Evolutionary conservation across 2,797 vertebrate species (phyloP).

Genomic region (Halcyon leucocephala): DNA sequence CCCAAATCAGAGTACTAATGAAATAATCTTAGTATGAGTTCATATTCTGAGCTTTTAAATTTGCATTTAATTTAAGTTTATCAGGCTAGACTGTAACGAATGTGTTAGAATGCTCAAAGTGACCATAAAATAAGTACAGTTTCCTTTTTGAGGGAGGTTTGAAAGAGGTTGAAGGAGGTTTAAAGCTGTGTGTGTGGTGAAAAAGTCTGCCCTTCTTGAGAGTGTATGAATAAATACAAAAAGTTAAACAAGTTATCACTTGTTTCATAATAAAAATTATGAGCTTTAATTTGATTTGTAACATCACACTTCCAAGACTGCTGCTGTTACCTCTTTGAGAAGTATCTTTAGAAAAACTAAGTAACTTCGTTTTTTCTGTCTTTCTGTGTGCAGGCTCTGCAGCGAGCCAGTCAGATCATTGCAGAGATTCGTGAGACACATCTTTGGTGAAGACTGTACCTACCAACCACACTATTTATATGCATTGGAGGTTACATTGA

Average conservation of each 20-base stretch:
- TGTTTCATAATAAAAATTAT: background rate
- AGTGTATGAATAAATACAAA: background rate
- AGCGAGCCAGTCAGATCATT: slow-evolving; percentile 97
- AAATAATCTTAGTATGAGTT: background rate
- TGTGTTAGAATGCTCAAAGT: background rate
- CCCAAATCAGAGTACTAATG: background rate
- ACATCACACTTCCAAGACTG: background rate
- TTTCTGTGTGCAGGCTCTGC: slow-evolving; percentile 85
- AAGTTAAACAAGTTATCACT: background rate
- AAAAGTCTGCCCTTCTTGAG: background rate
- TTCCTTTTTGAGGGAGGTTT: background rate
- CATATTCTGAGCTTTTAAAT: background rate
- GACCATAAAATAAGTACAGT: background rate
- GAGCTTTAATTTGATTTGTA: background rate
- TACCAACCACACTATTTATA: background rate
- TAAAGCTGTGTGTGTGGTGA: background rate
- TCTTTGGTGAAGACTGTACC: slow-evolving; percentile 89
- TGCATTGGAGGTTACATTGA: slow-evolving; percentile 60
- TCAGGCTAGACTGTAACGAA: background rate
- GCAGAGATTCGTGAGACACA: slow-evolving; percentile 98
- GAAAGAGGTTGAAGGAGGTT: no score
- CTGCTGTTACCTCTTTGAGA: background rate
- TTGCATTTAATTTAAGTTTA: background rate
- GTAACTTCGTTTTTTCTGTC: background rate
- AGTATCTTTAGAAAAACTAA: background rate